Base-by-base conservation (phyloP, 1,140 invertebrate genomes). In the Idris sp. region DNA sequence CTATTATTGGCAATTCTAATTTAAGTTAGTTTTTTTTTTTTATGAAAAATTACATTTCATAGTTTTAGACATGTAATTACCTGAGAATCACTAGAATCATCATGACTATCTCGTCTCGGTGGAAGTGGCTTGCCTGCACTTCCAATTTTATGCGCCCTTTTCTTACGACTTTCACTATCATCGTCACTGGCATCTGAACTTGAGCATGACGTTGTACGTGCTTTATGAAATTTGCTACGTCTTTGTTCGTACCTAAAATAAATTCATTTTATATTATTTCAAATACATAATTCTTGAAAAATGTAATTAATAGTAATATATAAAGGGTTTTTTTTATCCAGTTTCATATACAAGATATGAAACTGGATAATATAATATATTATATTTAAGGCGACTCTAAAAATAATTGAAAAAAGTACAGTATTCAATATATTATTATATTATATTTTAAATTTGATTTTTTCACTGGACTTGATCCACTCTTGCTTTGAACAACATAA, bases 111-210 rank as follows among this genome's bases (percentile, higher is more conserved):
- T 7, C 93, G 87, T 11, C 92, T 88, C 18, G 89, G 85, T 43
- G 89, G 88, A 40, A 89, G 75, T 1, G 91, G 87, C 64, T 92
- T 91, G 22, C 90, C 89, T 2, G 90, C 84, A 11, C 71, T 83
- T 19, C 89, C 87, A 31, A 93, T 87, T 84, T 94, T 94, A 36
- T 94, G 91, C 11, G 92, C 92, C 16, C 93, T 86, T 76, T 95
- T 95, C 79, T 95, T 94, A 11, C 93, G 89, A 35, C 89, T 89
- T 81, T 96, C 95, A 28, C 93, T 94, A 77, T 97, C 96, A 83
- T 97, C 95, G 83, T 97, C 96, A 38, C 94, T 96, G 3, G 95
- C 93, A 81, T 96, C 95, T 0, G 95, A 97, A 41, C 94, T 95
- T 74, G 94, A 95, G 80, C 95, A 96, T 4, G 94, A 96, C 1